Evolutionary conservation across 2,113 vertebrate genomes (phyloP), one percentile per base, ranked within the genome.

Genomic region (Phocoena sinus): DNA sequence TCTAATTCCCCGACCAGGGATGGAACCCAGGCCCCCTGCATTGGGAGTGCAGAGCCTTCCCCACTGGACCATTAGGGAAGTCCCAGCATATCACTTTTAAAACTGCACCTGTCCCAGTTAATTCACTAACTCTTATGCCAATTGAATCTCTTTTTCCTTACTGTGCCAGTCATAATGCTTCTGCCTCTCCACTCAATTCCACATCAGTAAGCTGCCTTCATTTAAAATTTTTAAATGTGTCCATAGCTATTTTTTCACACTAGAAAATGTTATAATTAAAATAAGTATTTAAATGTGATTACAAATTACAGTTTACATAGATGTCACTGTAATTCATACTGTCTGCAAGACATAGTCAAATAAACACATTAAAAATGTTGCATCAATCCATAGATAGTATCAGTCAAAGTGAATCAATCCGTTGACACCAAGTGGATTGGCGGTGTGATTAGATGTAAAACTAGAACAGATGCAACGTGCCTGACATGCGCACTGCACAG

Each of bases 241-340:
- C 36, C 36, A 26, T 67, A 36, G 25, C 53, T 62, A 23, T 79
- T 60, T 74, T 94, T 92, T 77, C 26, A 58, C 83, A 76, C 68
- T 94, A 76, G 26, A 94, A 94, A 94, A 77, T 74, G n/a, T 70
- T 76, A 76, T 50, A 87, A 82, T 87, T 76, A 70, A 90, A 67
- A 60, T 50, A 89, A 93, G 44, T 73, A 47, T 70, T 91, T 70
- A 70, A 70, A 70, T 84, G 21, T 41, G 88, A 82, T 96, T 44
- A 53, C 44, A 79, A 83, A 58, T 84, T 50, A 70, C 15, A 85
- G 4, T 89, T 28, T 93, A 65, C 10, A 44, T 74, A 89, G 62
- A 25, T 80, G 62, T 21, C 33, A 25, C 21, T 62, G 9, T 81
- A 62, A 76, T 70, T 68, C 33, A 33, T 63, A 60, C 53, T 58